Percentiles rank a stretch among this genome's conserved stretches.
Evolutionary conservation across 2,797 vertebrate genomes (phyloP).

Genomic region (Danio kyathit): DNA sequence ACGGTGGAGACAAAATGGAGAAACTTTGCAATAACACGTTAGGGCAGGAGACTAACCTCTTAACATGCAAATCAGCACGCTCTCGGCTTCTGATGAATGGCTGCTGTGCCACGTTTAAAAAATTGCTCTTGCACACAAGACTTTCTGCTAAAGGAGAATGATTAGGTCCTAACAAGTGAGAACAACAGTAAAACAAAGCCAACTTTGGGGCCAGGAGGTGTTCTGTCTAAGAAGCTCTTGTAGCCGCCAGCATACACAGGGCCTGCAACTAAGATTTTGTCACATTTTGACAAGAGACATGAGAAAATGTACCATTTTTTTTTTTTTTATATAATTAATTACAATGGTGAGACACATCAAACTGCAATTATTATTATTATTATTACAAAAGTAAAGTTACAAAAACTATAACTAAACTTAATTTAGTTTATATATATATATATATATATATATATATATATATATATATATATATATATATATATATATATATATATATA

Average conservation of each 20-base stretch:
- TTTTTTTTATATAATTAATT: too few species aligned
- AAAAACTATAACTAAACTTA: too few species aligned
- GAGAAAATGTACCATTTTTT: too few species aligned
- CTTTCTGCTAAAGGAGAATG: constrained; percentile 55
- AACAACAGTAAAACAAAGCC: constrained; percentile 59
- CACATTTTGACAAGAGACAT: too few species aligned
- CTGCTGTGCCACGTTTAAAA: constrained; percentile 58
- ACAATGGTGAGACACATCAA: too few species aligned
- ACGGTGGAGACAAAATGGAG: constrained; percentile 68
- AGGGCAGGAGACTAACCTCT: constrained; percentile 65
- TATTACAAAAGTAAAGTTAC: too few species aligned
- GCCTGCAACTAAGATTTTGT: too few species aligned
- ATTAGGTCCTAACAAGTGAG: constrained; percentile 54
- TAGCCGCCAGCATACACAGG: not conserved
- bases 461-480: too few species aligned
- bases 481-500: too few species aligned
- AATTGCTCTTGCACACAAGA: constrained; percentile 58
- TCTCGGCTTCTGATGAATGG: constrained; percentile 66
- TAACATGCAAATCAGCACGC: constrained; percentile 70
- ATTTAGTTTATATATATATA: too few species aligned
- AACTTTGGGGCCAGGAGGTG: constrained; percentile 43
- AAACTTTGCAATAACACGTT: constrained; percentile 72
- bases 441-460: too few species aligned
- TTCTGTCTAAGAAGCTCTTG: not conserved
- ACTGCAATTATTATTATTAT: too few species aligned